These are phyloP conservation scores for Drosophila recens DNA, from an alignment of 2,888 invertebrate species.

Conservation along the genomic window DNA sequence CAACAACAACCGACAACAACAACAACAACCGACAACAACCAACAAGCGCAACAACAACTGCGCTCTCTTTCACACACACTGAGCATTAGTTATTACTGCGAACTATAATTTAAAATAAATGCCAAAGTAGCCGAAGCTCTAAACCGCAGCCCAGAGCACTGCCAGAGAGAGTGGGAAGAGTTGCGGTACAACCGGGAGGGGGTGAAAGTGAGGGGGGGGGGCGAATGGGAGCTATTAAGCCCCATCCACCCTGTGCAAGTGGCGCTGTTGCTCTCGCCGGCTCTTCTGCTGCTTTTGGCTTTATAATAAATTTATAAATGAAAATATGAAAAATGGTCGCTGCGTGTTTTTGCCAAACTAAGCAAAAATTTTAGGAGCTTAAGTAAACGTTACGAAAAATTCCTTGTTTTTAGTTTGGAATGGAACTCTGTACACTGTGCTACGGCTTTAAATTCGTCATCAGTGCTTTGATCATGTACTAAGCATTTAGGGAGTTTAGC, in stretches of 20 bases:
- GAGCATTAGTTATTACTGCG: slow-evolving; percentile 77
- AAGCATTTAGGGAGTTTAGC: slow-evolving; percentile 4
- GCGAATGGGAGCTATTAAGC: slow-evolving; percentile 65
- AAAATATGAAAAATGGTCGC: slow-evolving; percentile 81
- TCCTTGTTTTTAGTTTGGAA: background rate
- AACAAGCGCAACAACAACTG: slow-evolving; percentile 29
- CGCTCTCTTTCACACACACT: slow-evolving; percentile 27
- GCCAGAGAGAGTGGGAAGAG: slow-evolving; percentile 33
- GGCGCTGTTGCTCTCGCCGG: slow-evolving; percentile 32
- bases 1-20: slow-evolving; percentile 34
- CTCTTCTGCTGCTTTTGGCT: slow-evolving; percentile 53
- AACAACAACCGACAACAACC: slow-evolving; percentile 21
- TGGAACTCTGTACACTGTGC: slow-evolving; percentile 10
- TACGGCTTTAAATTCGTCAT: slow-evolving; percentile 38
- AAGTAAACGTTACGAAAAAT: slow-evolving; percentile 41
- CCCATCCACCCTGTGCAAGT: slow-evolving; percentile 53
- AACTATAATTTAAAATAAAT: slow-evolving; percentile 80
- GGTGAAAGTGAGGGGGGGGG: background rate
- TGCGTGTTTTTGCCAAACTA: slow-evolving; percentile 81
- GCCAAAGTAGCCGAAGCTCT: slow-evolving; percentile 76
- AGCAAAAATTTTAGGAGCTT: slow-evolving; percentile 60
- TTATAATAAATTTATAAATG: slow-evolving; percentile 82
- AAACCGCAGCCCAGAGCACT: slow-evolving; percentile 68
- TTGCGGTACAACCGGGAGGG: slow-evolving; percentile 6
- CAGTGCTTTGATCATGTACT: slow-evolving; percentile 46